phyloP scores from a whole-genome alignment of 2,888 invertebrate species.

The Agrochola lota region DNA sequence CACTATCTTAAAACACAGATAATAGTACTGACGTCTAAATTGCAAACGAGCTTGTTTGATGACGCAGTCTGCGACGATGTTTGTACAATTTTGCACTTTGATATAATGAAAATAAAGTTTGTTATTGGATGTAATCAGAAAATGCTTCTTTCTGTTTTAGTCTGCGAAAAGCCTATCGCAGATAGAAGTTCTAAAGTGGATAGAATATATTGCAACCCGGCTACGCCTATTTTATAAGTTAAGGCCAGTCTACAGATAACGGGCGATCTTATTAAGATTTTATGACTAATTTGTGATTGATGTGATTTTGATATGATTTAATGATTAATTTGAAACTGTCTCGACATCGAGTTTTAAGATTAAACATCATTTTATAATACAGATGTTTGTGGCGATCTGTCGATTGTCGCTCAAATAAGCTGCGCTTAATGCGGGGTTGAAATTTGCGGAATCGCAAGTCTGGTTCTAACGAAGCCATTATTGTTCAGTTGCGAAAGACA shows the following conservation, averaged over 20 bases:
- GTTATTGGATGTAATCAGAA: background rate
- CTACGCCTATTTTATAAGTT: constrained; percentile 33
- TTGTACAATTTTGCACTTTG: background rate
- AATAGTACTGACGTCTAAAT: background rate
- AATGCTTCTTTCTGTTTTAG: background rate
- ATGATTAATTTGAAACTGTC: background rate
- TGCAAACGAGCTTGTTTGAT: background rate
- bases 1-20: background rate
- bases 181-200: background rate
- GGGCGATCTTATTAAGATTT: background rate
- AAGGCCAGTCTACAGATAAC: constrained; percentile 36
- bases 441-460: no score
- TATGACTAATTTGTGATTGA: constrained; percentile 19
- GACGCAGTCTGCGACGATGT: background rate
- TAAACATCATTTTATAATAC: background rate
- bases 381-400: background rate
- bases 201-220: constrained; percentile 28
- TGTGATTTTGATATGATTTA: background rate
- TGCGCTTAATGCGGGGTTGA: background rate
- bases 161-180: background rate
- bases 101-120: background rate
- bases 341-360: background rate
- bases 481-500: background rate
- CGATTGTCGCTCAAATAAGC: background rate
- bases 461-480: background rate